Base-by-base conservation (phyloP, 2,113 vertebrate genomes). In the Lepidothrix coronata region DNA sequence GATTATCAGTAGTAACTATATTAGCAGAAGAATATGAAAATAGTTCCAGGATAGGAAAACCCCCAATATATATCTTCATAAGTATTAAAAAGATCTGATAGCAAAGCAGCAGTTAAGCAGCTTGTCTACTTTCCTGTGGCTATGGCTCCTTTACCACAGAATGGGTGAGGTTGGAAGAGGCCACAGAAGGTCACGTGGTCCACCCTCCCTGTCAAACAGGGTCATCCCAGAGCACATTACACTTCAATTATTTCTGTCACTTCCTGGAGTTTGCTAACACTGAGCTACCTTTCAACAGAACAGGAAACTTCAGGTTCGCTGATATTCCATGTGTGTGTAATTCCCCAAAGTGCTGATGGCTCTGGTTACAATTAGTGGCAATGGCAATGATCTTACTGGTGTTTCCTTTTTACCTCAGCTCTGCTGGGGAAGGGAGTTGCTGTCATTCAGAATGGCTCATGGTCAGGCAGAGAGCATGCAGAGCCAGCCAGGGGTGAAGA, bases 291-390 rank as follows among this genome's bases (percentile, higher is more conserved):
- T 91, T 94, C 91, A 96, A 15, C 79, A 86, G 85, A 96, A 65
- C 90, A 87, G 91, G 95, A 96, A 94, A 74, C 76, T 92, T 96
- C 57, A 91, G 85, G 89, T 93, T 96, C 86, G 95, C 84, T 97
- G 94, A 93, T 96, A 91, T 43, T 96, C 94, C 95, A 76, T 59
- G 91, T 96, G 94, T 94, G 63, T 96, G 12, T 97, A 97, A 97
- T 97, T 97, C 93, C 66, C 93, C 80, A 73, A 91, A 97, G 95
- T 95, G 95, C 96, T 97, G 96, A 95, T 97, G 96, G 79, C 91
- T 98, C 80, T 89, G 88, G 67, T 91, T 89, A 91, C 92, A 94
- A 70, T 88, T 95, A 85, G 88, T 96, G 95, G 71, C 92, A 91
- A 94, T 95, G 61, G 71, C 84, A 96, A 8, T 88, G 95, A 63